A percentile compares a stretch with the other conserved stretches of the same genome.
phyloP scores from a whole-genome alignment of 2,888 invertebrate species.

The Osedax frankpressi region DNA sequence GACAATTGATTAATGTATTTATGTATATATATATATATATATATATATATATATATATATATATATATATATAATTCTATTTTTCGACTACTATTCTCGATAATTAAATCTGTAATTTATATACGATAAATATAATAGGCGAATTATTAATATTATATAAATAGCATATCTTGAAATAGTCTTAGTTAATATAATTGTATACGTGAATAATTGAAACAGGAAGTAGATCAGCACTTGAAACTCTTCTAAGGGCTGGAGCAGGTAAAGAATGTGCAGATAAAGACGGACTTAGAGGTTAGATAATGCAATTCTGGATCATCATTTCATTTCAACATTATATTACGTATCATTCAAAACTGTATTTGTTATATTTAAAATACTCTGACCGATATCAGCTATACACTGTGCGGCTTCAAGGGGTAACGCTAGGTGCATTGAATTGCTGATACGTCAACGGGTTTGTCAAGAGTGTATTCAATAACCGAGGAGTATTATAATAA shows the following conservation, averaged over 20 bases:
- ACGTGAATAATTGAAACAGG: slow-evolving; percentile 47
- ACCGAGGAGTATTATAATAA: too few relatives aligned
- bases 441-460: slow-evolving; percentile 66
- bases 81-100: too few relatives aligned
- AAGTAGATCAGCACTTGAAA: slow-evolving; percentile 75
- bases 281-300: slow-evolving; percentile 68
- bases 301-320: too few relatives aligned
- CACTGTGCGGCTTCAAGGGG: slow-evolving; percentile 95
- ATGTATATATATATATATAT: too few relatives aligned
- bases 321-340: background rate
- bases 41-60: background rate
- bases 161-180: background rate
- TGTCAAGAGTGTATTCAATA: too few relatives aligned
- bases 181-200: background rate
- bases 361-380: too few relatives aligned
- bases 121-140: too few relatives aligned
- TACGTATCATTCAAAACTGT: background rate
- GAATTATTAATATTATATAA: too few relatives aligned
- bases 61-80: background rate
- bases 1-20: too few relatives aligned
- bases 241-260: slow-evolving; percentile 74
- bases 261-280: slow-evolving; percentile 70
- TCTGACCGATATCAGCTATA: too few relatives aligned
- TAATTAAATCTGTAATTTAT: too few relatives aligned
- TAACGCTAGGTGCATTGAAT: slow-evolving; percentile 78